Conservation (phyloP, 2,797 vertebrate genomes). For the Artibeus lituratus region DNA sequence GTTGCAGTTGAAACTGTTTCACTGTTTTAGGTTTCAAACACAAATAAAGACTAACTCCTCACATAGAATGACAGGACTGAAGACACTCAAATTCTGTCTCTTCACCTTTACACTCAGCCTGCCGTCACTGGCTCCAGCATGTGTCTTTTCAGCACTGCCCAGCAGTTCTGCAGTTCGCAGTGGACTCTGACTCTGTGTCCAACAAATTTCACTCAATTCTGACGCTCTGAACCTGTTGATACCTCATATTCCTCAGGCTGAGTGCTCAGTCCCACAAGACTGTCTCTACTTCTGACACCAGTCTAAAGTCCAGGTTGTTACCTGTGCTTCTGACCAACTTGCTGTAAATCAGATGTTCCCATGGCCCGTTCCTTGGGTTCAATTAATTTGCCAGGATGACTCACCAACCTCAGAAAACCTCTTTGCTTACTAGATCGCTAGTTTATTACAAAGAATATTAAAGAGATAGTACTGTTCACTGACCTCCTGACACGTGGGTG, state of each 20-base stretch:
- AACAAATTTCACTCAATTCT: neutral
- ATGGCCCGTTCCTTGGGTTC: neutral
- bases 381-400: neutral
- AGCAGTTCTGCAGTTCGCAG: neutral
- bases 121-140: neutral
- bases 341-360: neutral
- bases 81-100: neutral
- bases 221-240: neutral
- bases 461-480: neutral
- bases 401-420: neutral
- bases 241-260: neutral
- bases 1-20: neutral
- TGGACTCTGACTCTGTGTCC: too few relatives aligned
- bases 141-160: neutral
- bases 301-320: neutral
- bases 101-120: neutral
- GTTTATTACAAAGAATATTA: neutral
- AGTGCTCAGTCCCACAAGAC: neutral
- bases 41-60: neutral
- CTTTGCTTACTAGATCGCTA: neutral
- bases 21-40: neutral
- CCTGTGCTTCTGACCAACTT: neutral
- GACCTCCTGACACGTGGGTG: rapidly evolving
- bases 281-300: neutral
- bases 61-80: neutral